Evolutionary conservation across 2,113 vertebrate species (phyloP), one percentile per base, ranked within the genome.

Genomic region (Festucalex cinctus): DNA sequence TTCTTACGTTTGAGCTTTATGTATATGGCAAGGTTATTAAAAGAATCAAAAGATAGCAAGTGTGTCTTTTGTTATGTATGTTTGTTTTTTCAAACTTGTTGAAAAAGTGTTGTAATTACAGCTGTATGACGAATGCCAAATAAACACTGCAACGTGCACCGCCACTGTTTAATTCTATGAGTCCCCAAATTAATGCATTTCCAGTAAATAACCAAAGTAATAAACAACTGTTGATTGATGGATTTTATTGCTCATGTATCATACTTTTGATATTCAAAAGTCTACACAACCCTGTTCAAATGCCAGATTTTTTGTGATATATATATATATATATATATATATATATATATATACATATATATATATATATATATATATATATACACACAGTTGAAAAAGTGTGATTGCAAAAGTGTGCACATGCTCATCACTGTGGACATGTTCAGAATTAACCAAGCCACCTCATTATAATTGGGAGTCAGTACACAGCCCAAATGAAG

Each of bases 21-120:
- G 76, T 89, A 80, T 86, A 87, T 77, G 85, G 74, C 68, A 77
- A 80, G 46, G 71, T 83, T 86, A 86, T 86, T 83, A 88, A 90
- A 91, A 88, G 78, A 90, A 76, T 80, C 73, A 69, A 69, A 77
- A 57, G 70, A 80, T 70, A 54, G 65, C 36, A 0, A 22, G 19
- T 75, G 57, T 76, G 69, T 79, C 71, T 77, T 77, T 77, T 76
- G 73, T 79, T 74, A 37, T 10, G 43, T 68, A 71, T 70, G 59
- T 69, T 36, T 60, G 37, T 74, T 71, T 69, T 80, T 65, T 72
- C 44, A 7, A 69, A 56, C 46, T 69, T 71, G 57, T 76, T 78
- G 70, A 74, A 76, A 73, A 75, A 68, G 67, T 79, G 68, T 80
- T 81, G 81, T 85, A 80, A 66, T 76, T 83, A 82, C 68, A 81